Conservation (phyloP, 2,797 vertebrate species). For the Danio kyathit region DNA sequence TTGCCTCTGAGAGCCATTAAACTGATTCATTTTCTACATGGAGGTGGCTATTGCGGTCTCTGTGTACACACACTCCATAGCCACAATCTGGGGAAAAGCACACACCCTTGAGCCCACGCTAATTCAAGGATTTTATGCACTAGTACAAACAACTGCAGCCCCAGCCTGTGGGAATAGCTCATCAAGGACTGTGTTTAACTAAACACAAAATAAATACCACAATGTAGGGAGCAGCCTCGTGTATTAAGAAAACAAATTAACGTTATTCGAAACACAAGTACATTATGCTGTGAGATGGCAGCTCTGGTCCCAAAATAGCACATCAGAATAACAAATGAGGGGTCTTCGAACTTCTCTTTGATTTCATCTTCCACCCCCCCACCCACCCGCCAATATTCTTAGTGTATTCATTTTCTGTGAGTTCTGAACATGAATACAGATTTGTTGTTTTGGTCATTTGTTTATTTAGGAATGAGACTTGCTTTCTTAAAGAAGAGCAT, state of each 20-base stretch:
- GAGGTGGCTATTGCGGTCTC: constrained; percentile 74
- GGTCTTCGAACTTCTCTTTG: constrained; percentile 75
- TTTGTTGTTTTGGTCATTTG: constrained; percentile 60
- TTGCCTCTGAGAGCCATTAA: constrained; percentile 33
- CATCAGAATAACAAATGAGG: constrained; percentile 77
- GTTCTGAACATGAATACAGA: constrained; percentile 6
- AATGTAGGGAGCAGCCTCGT: constrained; percentile 71
- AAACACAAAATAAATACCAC: constrained; percentile 83
- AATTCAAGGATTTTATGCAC: constrained; percentile 86
- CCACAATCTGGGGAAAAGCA: constrained; percentile 79
- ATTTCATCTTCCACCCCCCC: constrained; percentile 63
- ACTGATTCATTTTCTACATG: constrained; percentile 49
- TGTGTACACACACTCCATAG: constrained; percentile 62
- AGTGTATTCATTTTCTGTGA: neutral
- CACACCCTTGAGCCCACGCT: constrained; percentile 79
- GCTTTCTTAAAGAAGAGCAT: neutral
- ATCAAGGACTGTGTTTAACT: constrained; percentile 84
- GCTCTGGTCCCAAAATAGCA: constrained; percentile 74
- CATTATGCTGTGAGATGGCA: constrained; percentile 71
- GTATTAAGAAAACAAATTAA: constrained; percentile 77
- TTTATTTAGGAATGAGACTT: neutral
- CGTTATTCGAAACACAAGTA: constrained; percentile 78
- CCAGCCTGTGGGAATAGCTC: constrained; percentile 76
- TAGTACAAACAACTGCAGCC: constrained; percentile 78
- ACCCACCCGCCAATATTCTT: neutral